Evolutionary conservation across 35 echinoderm and acorn worm species (phyloP).

Genomic region (Anneissia japonica): DNA sequence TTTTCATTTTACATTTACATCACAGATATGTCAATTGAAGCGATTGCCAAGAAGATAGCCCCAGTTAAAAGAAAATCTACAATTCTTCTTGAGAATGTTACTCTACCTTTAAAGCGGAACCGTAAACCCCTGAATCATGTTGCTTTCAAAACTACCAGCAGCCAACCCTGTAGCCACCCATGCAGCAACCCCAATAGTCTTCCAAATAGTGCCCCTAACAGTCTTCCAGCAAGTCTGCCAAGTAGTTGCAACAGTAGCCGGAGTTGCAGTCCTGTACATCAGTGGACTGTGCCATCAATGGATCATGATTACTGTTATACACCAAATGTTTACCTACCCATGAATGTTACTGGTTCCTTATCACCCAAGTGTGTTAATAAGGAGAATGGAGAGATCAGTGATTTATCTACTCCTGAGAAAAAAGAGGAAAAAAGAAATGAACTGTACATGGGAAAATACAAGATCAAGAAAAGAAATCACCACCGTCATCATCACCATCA

Average conservation of each 20-base stretch:
- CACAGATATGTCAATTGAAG: background rate
- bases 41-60: constrained; percentile 44
- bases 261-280: background rate
- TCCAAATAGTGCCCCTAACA: constrained; percentile 7
- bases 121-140: background rate
- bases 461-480: background rate
- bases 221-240: constrained; percentile 12
- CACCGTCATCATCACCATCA: background rate
- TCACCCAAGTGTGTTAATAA: background rate
- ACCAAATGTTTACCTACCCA: background rate
- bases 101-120: constrained; percentile 11
- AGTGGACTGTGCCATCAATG: background rate
- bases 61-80: constrained; percentile 54
- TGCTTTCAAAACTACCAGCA: background rate
- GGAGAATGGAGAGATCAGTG: background rate
- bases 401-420: background rate
- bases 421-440: background rate
- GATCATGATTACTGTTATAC: background rate
- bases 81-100: constrained; percentile 26
- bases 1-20: no score
- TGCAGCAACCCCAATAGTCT: constrained; percentile 22
- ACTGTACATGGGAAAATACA: background rate
- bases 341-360: background rate
- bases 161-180: constrained; percentile 23
- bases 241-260: background rate